Conservation (phyloP, 2,113 vertebrate genomes). For the Macroglossus sobrinus region DNA sequence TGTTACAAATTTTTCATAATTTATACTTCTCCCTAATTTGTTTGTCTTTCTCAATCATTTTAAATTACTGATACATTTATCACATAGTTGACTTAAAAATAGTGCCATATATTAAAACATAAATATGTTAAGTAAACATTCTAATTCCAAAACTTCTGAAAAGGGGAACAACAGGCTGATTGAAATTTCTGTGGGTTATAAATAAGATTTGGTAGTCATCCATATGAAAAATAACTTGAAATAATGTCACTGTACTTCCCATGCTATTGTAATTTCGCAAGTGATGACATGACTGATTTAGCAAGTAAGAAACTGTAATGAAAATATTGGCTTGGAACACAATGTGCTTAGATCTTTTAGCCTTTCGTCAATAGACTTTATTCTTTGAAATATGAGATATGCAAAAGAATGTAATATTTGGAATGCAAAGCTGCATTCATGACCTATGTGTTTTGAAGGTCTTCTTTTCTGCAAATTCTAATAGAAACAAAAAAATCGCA, state of each 20-base stretch:
- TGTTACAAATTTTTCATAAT: neutral
- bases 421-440: neutral
- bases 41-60: neutral
- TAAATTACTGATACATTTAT: neutral
- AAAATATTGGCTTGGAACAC: slow-evolving; percentile 37
- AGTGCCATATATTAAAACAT: neutral
- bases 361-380: neutral
- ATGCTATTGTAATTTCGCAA: neutral
- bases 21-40: neutral
- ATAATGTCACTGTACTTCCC: neutral
- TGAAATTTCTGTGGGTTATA: neutral
- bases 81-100: neutral
- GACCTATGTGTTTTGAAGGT: neutral
- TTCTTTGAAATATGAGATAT: slow-evolving; percentile 9
- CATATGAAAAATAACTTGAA: neutral
- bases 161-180: neutral
- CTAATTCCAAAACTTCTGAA: slow-evolving; percentile 1
- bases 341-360: neutral
- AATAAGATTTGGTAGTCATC: neutral
- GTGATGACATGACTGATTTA: neutral
- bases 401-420: neutral
- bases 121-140: neutral
- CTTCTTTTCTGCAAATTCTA: neutral
- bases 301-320: slow-evolving; percentile 26
- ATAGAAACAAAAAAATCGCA: neutral